Conservation (phyloP, 92 coral and sea anemone genomes). For the Phenganax subtilis region DNA sequence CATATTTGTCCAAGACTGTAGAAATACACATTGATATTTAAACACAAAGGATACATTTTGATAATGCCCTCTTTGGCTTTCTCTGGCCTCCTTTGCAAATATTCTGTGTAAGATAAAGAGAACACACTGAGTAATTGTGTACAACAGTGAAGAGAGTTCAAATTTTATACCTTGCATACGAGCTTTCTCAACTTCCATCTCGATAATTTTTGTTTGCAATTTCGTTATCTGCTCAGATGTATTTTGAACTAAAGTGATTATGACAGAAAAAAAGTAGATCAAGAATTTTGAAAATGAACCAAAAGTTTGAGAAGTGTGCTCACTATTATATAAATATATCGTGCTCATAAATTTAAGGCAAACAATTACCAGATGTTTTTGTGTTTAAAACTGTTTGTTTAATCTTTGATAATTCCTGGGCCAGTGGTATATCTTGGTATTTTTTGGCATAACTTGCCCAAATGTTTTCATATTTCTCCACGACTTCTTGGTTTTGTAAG, state of each 20-base stretch:
- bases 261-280: neutral
- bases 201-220: slow-evolving; percentile 52
- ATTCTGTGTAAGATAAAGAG: slow-evolving; percentile 18
- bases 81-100: slow-evolving; percentile 26
- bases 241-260: slow-evolving; percentile 50
- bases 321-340: neutral
- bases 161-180: slow-evolving; percentile 59
- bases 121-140: neutral
- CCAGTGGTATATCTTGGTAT: slow-evolving; percentile 64
- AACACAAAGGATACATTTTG: slow-evolving; percentile 72
- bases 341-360: neutral
- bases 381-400: slow-evolving; percentile 54
- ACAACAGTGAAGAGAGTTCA: neutral
- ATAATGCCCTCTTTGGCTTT: slow-evolving; percentile 58
- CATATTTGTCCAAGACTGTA: neutral
- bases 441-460: slow-evolving; percentile 68
- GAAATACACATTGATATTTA: neutral
- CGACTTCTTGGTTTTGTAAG: slow-evolving; percentile 56
- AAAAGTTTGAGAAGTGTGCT: too few relatives aligned
- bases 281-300: too few relatives aligned
- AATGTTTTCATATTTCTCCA: slow-evolving; percentile 63
- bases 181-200: slow-evolving; percentile 61
- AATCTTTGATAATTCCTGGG: slow-evolving; percentile 59
- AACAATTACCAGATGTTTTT: slow-evolving; percentile 56
- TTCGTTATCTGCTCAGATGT: slow-evolving; percentile 45